Evolutionary conservation across 92 coral and sea anemone species (phyloP).

Genomic region (Phenganax stokvisi): DNA sequence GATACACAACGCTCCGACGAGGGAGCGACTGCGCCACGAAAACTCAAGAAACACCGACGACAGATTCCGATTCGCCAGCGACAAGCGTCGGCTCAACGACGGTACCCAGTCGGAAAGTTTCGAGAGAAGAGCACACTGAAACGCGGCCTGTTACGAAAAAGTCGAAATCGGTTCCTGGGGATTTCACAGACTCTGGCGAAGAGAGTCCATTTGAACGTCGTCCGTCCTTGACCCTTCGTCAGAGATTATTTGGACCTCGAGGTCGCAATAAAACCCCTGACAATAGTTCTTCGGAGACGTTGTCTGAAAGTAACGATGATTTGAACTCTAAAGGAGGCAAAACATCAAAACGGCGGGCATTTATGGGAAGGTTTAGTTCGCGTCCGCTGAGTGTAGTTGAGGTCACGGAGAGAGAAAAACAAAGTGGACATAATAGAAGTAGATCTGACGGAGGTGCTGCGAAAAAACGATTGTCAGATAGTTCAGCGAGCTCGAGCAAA

Average conservation of each 20-base stretch:
- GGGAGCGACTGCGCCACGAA: neutral
- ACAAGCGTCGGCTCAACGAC: slow-evolving; percentile 13
- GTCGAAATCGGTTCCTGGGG: slow-evolving; percentile 21
- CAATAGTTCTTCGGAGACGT: neutral
- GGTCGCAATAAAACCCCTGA: slow-evolving; percentile 15
- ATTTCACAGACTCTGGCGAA: slow-evolving; percentile 2
- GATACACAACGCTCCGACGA: slow-evolving; percentile 7
- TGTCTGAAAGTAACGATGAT: neutral
- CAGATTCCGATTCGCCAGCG: slow-evolving; percentile 11
- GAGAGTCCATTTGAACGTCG: slow-evolving; percentile 20
- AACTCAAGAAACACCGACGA: neutral
- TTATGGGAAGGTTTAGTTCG: slow-evolving; percentile 15
- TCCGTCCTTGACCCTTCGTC: slow-evolving; percentile 5
- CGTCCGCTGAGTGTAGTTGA: slow-evolving; percentile 28
- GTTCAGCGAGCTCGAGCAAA: neutral
- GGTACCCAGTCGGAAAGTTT: neutral
- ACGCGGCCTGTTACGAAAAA: neutral
- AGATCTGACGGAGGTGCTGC: slow-evolving; percentile 10
- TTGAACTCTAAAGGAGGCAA: neutral
- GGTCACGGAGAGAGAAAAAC: neutral
- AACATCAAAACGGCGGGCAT: slow-evolving; percentile 11
- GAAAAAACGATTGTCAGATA: slow-evolving; percentile 4
- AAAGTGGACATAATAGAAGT: neutral
- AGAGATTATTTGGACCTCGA: slow-evolving; percentile 21
- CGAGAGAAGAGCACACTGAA: neutral